Evolutionary conservation across 2,113 vertebrate species (phyloP).

Genomic region (Epinephelus moara): DNA sequence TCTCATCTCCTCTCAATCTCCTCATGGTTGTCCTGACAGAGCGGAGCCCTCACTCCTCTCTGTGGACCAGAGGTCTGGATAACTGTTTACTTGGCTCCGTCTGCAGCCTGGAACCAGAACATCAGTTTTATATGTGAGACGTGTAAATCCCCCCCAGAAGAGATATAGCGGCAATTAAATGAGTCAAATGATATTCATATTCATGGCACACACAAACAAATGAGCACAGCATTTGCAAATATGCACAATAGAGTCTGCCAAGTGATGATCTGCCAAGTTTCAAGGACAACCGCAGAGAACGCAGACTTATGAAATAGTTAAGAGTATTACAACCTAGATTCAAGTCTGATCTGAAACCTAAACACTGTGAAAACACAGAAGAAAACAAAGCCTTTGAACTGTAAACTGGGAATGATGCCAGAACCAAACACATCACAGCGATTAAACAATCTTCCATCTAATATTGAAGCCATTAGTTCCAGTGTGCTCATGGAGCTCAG

Average conservation of each 20-base stretch:
- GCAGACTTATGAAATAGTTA: constrained; percentile 24
- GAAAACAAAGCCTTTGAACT: constrained; percentile 8
- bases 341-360: constrained; percentile 21
- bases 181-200: constrained; percentile 45
- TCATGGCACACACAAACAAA: constrained; percentile 55
- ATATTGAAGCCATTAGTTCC: constrained; percentile 27
- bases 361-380: constrained; percentile 20
- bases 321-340: constrained; percentile 21
- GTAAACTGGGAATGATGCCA: constrained; percentile 8
- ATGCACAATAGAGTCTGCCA: constrained; percentile 27
- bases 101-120: constrained; percentile 24
- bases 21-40: constrained; percentile 27
- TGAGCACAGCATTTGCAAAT: constrained; percentile 25
- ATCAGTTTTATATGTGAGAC: constrained; percentile 16
- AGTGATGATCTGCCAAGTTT: constrained; percentile 57
- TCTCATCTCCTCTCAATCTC: constrained; percentile 6
- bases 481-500: constrained; percentile 1
- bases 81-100: constrained; percentile 9
- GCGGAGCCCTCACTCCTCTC: background rate
- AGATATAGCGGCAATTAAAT: constrained; percentile 17
- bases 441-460: constrained; percentile 35
- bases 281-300: constrained; percentile 48
- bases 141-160: constrained; percentile 13
- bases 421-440: constrained; percentile 17
- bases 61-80: constrained; percentile 6